Evolutionary conservation across 2,113 vertebrate species (phyloP), one percentile per base, ranked within the genome.

Genomic region (Pandion haliaetus): DNA sequence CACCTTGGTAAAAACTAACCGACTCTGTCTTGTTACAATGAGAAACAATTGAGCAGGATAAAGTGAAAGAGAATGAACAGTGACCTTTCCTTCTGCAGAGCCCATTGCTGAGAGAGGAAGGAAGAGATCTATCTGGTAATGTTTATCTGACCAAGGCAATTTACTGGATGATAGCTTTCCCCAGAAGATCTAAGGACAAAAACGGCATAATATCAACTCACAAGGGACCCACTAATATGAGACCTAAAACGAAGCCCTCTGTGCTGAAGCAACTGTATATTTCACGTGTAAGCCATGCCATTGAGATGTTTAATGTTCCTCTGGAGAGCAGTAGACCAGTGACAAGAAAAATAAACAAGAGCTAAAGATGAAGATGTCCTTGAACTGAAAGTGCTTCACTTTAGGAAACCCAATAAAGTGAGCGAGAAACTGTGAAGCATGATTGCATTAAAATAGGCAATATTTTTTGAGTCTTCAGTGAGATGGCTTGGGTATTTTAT

Each of bases 281-380:
- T 97, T 96, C 95, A 91, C 19, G 3, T 78, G 84, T 93, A 87
- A 95, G 88, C 90, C 95, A 93, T 80, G 91, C 95, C 81, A 85
- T 82, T 74, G 95, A 96, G 91, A 95, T 93, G 95, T 42, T 97
- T 96, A 96, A 97, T 96, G 92, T 78, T 96, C 74, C 96, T 96
- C 93, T 4, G 4, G 95, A 96, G 96, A 93, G 86, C 96, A 95
- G 94, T 97, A 96, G 96, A 94, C 96, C 83, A 95, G 86, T 96
- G 96, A 97, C 95, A 96, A 97, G 96, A 97, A 97, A 97, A 97
- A 96, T 96, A 97, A 97, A 97, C 96, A 97, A 96, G 91, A 95
- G 67, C 94, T 95, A 94, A 89, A 94, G 96, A 97, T 91, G 92
- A 96, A 97, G 95, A 96, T 93, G 95, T 94, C 96, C 97, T 97